Evolutionary conservation across 2,888 invertebrate genomes (phyloP).

Genomic region (Lasioglossum oenotherae): DNA sequence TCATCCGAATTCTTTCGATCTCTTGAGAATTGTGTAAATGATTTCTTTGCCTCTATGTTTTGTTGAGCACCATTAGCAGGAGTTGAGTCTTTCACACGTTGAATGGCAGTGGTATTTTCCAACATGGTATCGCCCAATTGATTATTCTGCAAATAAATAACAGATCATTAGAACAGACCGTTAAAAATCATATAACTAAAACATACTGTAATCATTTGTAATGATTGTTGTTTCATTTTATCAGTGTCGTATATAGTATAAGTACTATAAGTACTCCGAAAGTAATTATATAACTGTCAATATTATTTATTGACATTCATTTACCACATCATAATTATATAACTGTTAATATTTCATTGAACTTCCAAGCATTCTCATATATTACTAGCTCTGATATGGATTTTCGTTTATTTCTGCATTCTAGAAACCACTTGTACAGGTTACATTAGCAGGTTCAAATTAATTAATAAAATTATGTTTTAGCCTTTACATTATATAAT

Average conservation of each 20-base stretch:
- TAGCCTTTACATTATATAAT: not conserved
- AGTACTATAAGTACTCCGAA: too few species aligned
- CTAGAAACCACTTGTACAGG: too few species aligned
- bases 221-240: too few species aligned
- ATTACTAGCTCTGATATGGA: too few species aligned
- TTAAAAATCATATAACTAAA: not conserved
- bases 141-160: slow-evolving; percentile 74
- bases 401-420: too few species aligned
- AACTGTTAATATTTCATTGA: too few species aligned
- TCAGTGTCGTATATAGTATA: too few species aligned
- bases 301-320: too few species aligned
- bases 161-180: not conserved
- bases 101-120: slow-evolving; percentile 77
- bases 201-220: not conserved
- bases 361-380: too few species aligned
- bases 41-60: slow-evolving; percentile 49
- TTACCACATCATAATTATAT: too few species aligned
- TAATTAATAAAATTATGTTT: not conserved
- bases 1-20: slow-evolving; percentile 50
- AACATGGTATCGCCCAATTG: slow-evolving; percentile 77
- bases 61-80: slow-evolving; percentile 74
- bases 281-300: too few species aligned
- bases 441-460: not conserved
- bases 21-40: slow-evolving; percentile 30
- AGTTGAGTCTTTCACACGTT: slow-evolving; percentile 76